Base-by-base conservation (phyloP, 2,888 invertebrate species). In the Pristionchus fissidentatus region DNA sequence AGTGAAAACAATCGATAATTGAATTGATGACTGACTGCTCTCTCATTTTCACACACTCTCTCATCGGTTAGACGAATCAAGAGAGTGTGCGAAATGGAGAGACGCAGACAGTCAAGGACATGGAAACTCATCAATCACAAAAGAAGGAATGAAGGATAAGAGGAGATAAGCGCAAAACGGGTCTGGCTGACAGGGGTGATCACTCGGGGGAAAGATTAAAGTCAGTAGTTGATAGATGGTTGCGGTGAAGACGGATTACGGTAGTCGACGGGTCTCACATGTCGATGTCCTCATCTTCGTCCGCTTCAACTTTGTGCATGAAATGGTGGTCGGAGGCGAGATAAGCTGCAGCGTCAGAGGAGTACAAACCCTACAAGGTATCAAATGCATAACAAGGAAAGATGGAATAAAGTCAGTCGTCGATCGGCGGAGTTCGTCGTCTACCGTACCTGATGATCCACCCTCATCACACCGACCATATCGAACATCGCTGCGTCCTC, bases 61-160 rank as follows among this genome's bases (percentile, higher is more conserved):
- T 38, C 43, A 38, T 10, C 13, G 70, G n/a, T n/a, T n/a, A n/a
- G n/a, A n/a, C n/a, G n/a, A n/a, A n/a, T n/a, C n/a, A n/a, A 70
- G 70, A 70, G 70, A 70, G 41, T n/a, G 43, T n/a, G 13, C 41
- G 41, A 70, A 70, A 32, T 10, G 70, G 13, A n/a, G 41, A 70
- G 43, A 32, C n/a, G 70, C 35, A 77, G 77, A 77, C 49, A 49
- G 52, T 52, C 52, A 77, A 77, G 49, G 77, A 41, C 52, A 77
- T 49, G 55, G 75, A 77, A 52, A 77, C 49, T 77, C 77, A 77
- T 52, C 77, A 77, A 77, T 77, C 49, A 77, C 46, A 73, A 32
- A 77, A 55, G 49, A 79, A 32, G 62, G 62, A 62, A 19, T 15
- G 13, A 26, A 26, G 62, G n/a, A 62, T 62, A 62, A 79, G 60